These are phyloP conservation scores for Linnaemya tessellans DNA, from an alignment of 2,888 invertebrate species.

Conservation along the genomic window DNA sequence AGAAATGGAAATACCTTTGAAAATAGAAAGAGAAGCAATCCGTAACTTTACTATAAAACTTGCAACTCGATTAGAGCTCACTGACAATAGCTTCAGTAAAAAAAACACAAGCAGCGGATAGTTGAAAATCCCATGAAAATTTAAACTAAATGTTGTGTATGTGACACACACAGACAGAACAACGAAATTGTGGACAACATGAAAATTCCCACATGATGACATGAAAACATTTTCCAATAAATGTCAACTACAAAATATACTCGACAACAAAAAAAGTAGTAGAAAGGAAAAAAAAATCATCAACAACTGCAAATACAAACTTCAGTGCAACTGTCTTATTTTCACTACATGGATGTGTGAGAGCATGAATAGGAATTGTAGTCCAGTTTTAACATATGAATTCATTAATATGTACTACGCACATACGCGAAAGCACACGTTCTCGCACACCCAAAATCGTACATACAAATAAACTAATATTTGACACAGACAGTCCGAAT, in stretches of 20 bases:
- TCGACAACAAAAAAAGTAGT: constrained; percentile 59
- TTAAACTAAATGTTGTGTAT: constrained; percentile 52
- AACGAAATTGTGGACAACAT: constrained; percentile 68
- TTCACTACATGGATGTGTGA: constrained; percentile 14
- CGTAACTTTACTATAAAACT: constrained; percentile 23
- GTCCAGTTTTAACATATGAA: constrained; percentile 1
- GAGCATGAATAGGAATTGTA: constrained; percentile 2
- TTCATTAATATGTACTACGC: neutral
- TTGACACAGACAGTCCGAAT: constrained; percentile 52
- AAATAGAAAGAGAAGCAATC: neutral
- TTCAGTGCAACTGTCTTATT: constrained; percentile 54
- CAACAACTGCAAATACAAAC: constrained; percentile 47
- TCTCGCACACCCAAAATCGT: neutral
- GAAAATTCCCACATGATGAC: constrained; percentile 73
- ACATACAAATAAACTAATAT: constrained; percentile 14
- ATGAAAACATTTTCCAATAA: constrained; percentile 75
- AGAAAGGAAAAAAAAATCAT: constrained; percentile 19
- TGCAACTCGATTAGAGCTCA: constrained; percentile 49
- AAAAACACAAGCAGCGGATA: constrained; percentile 9
- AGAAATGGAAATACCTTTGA: neutral
- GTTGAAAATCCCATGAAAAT: constrained; percentile 60
- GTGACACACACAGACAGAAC: constrained; percentile 22
- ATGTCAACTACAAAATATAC: constrained; percentile 73
- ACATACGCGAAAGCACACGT: neutral
- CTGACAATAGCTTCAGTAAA: constrained; percentile 13